phyloP scores from a whole-genome alignment of 2,797 vertebrate species.

The Hyperoplus immaculatus region DNA sequence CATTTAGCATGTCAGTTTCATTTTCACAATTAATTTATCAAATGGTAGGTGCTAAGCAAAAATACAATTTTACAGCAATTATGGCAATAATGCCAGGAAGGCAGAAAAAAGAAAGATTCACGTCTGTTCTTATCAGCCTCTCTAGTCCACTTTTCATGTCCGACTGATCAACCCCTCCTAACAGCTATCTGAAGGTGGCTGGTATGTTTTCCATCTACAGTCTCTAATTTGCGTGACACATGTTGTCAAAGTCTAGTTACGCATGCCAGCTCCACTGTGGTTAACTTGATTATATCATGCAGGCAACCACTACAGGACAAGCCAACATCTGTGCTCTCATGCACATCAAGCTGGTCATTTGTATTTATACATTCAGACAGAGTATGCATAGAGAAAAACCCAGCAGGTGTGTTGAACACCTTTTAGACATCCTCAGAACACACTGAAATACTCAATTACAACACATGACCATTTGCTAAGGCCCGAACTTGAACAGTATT shows the following conservation, averaged over 20 bases:
- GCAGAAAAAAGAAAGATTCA: constrained; percentile 42
- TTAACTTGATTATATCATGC: constrained; percentile 43
- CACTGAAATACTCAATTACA: not conserved
- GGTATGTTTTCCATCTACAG: constrained; percentile 18
- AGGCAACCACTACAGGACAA: not conserved
- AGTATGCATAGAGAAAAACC: constrained; percentile 7
- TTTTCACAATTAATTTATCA: constrained; percentile 62
- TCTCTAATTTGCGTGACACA: constrained; percentile 45
- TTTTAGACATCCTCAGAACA: not conserved
- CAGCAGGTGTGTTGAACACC: not conserved
- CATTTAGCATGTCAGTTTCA: constrained; percentile 58
- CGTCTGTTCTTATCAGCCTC: constrained; percentile 44
- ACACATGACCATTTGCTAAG: not conserved
- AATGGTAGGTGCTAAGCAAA: constrained; percentile 25
- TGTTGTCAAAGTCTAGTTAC: constrained; percentile 30
- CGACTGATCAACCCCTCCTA: constrained; percentile 27
- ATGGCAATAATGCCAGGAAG: constrained; percentile 40
- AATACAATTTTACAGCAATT: constrained; percentile 55
- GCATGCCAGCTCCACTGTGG: constrained; percentile 16
- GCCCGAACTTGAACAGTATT: not conserved
- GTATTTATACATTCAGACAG: not conserved
- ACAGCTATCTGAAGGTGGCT: constrained; percentile 35
- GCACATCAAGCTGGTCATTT: constrained; percentile 17
- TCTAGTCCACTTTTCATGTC: constrained; percentile 22
- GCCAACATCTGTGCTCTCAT: constrained; percentile 22